phyloP scores from a whole-genome alignment of 2,113 vertebrate genomes.

The Mustela lutreola region DNA sequence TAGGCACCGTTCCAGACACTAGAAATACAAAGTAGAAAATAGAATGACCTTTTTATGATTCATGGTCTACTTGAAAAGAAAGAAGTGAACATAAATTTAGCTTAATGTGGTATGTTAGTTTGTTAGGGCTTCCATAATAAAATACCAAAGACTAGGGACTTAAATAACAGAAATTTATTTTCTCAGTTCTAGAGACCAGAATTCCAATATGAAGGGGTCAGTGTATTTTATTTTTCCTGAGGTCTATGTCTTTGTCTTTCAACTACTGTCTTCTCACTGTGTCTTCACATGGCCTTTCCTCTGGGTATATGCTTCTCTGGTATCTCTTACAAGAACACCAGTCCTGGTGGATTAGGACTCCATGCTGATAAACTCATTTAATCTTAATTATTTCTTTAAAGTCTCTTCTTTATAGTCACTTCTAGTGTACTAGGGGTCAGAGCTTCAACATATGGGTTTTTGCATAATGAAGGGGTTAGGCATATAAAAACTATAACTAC shows the following conservation, averaged over 20 bases:
- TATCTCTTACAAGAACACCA: background rate
- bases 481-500: background rate
- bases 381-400: background rate
- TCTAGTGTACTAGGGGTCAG: background rate
- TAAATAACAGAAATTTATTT: background rate
- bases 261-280: background rate
- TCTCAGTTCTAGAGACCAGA: background rate
- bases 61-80: background rate
- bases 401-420: background rate
- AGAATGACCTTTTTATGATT: background rate
- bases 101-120: background rate
- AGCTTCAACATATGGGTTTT: background rate
- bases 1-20: background rate
- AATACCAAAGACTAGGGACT: background rate
- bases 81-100: background rate
- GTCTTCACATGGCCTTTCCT: background rate
- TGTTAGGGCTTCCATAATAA: background rate
- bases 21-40: slow-evolving; percentile 3
- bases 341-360: background rate
- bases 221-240: background rate
- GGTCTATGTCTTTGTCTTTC: background rate
- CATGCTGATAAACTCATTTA: background rate
- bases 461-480: background rate
- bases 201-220: background rate
- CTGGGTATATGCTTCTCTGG: background rate